Base-by-base conservation (phyloP, 2,113 vertebrate species). In the Forbesichthys agassizii region DNA sequence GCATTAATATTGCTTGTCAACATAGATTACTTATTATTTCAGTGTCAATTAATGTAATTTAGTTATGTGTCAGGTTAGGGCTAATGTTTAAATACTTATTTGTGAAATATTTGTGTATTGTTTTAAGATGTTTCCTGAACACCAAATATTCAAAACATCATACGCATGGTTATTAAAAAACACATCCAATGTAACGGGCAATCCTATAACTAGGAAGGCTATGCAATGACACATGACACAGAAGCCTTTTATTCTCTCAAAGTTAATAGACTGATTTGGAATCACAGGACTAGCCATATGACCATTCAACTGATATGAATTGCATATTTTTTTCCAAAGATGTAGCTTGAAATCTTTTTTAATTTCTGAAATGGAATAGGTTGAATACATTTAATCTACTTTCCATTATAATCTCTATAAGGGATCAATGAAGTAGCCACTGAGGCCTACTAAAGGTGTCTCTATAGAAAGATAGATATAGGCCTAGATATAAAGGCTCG, bases 191-290 rank as follows among this genome's bases (percentile, higher is more conserved):
- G 49, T 51, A 9, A 51, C 13, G 14, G 49, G 5, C 4, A 42
- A 8, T 42, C 36, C 36, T 42, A 4, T 8, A 5, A 42, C 36
- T 5, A 42, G 36, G 5, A 8, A 51, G 36, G 13, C 68, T 68
- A 55, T 63, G 68, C n/a, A 57, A 52, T 66, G 56, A 11, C 47
- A 11, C 27, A 27, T 71, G 65, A 71, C 71, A 74, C 68, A 61
- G 20, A 55, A 79, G 61, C 66, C 18, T 59, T n/a, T 47, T 47
- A 27, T 58, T 20, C 11, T 33, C 71, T 14, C 11, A 48, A 51
- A 51, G 9, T 9, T 51, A 12, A 51, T 51, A 13, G 49, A 4
- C 11, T 27, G 27, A 27, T 51, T 51, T 51, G 49, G 10, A 11
- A 10, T 12, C 13, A 4, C 13, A 51, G 49, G 49, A 42, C 36